Percentiles rank a stretch among this genome's conserved stretches.
phyloP scores from a whole-genome alignment of 1,140 invertebrate genomes.

The Hetaerina americana region DNA sequence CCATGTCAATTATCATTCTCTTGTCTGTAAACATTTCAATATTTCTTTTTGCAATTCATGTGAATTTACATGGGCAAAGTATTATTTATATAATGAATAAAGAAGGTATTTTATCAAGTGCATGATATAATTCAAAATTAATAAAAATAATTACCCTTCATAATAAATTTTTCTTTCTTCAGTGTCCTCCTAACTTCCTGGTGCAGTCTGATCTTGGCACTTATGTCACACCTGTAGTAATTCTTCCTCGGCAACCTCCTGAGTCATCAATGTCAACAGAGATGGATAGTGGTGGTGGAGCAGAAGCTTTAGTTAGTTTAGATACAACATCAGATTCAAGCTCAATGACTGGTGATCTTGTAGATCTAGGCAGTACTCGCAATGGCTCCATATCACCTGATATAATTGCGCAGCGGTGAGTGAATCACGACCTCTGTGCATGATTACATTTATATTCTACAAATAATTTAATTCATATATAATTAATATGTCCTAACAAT shows the following conservation, averaged over 20 bases:
- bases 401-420: constrained; percentile 35
- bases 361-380: constrained; percentile 29
- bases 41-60: no score
- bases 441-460: constrained; percentile 6
- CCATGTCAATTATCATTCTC: no score
- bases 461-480: not conserved
- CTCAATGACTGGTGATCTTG: constrained; percentile 35
- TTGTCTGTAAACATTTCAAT: no score
- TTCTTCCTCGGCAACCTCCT: constrained; percentile 58
- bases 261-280: constrained; percentile 20
- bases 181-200: constrained; percentile 91
- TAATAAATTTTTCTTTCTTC: constrained; percentile 21
- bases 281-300: constrained; percentile 24
- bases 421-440: no score
- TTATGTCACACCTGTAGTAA: constrained; percentile 88
- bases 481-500: no score
- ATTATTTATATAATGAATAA: no score
- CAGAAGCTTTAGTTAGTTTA: constrained; percentile 21
- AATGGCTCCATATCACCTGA: constrained; percentile 46
- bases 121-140: no score
- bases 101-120: no score
- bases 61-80: no score
- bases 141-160: not conserved
- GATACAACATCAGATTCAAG: constrained; percentile 45
- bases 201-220: constrained; percentile 81